Base-by-base conservation (phyloP, 2,113 vertebrate genomes). In the Podiceps cristatus region DNA sequence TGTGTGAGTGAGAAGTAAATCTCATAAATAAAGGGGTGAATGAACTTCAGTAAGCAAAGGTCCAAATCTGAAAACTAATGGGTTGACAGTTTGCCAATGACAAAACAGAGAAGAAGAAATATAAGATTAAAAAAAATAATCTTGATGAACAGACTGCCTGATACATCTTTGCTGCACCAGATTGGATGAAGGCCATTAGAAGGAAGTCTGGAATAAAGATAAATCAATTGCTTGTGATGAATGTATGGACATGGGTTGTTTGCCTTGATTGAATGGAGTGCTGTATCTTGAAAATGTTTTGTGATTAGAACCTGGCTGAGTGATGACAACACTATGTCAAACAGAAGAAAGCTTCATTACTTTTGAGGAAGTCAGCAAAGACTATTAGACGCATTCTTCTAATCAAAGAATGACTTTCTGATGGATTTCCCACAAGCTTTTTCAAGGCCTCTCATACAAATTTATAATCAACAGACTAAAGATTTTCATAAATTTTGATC, bases 221-320 rank as follows among this genome's bases (percentile, higher is more conserved):
- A 78, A 90, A 94, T 59, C 11, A 59, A 55, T 68, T 67, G 8
- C 8, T 71, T 80, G 11, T 80, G 58, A 84, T 63, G 76, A 71
- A 81, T 78, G 18, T 28, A n/a, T n/a, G 5, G 18, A 62, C 35
- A 85, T 40, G 31, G 52, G 31, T 63, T 62, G 33, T 89, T 84
- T 84, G 44, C 37, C 52, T 47, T 82, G 69, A 66, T 24, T 85
- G 58, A 95, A 82, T 74, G 27, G 37, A 92, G 14, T 72, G 17
- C 24, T 50, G 35, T 45, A 56, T 56, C 45, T 64, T 53, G 63
- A 64, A 90, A 88, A 77, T 31, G 60, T 45, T 80, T 96, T 90
- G 62, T 81, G 77, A 88, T 87, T 84, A 89, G 56, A 96, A 89
- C 44, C 15, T 92, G 74, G 72, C 31, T 91, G 74, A 80, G 31